Conservation (phyloP, 2,113 vertebrate species). For the Xenus cinereus region DNA sequence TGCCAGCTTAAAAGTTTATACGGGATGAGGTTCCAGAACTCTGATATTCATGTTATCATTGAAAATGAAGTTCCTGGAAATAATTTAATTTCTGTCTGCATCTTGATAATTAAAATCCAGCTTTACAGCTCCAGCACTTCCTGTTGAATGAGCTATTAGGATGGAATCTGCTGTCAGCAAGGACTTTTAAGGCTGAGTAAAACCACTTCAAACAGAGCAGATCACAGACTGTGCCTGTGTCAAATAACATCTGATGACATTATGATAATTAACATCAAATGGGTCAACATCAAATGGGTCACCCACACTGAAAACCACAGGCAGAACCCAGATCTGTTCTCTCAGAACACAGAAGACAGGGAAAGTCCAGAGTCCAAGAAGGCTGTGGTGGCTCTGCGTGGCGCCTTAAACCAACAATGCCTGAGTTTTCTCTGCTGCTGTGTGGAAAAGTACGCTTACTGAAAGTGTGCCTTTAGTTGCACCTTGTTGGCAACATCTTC, state of each 20-base stretch:
- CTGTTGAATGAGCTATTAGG: neutral
- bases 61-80: neutral
- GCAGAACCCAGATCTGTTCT: neutral
- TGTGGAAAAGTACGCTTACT: neutral
- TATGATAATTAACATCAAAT: slow-evolving; percentile 43
- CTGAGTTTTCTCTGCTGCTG: neutral
- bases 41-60: neutral
- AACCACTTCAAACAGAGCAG: slow-evolving; percentile 62
- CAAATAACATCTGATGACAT: slow-evolving; percentile 55
- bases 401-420: neutral
- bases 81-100: neutral
- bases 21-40: neutral
- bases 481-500: neutral
- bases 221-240: slow-evolving; percentile 32
- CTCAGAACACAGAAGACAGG: neutral
- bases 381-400: neutral
- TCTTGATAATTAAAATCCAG: neutral
- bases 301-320: slow-evolving; percentile 60
- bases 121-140: neutral
- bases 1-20: neutral
- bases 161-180: slow-evolving; percentile 13
- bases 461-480: neutral
- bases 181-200: slow-evolving; percentile 34
- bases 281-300: slow-evolving; percentile 15
- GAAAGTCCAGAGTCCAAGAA: neutral